Evolutionary conservation across 2,888 invertebrate species (phyloP).

Genomic region (Eumacrocentrus americanus): DNA sequence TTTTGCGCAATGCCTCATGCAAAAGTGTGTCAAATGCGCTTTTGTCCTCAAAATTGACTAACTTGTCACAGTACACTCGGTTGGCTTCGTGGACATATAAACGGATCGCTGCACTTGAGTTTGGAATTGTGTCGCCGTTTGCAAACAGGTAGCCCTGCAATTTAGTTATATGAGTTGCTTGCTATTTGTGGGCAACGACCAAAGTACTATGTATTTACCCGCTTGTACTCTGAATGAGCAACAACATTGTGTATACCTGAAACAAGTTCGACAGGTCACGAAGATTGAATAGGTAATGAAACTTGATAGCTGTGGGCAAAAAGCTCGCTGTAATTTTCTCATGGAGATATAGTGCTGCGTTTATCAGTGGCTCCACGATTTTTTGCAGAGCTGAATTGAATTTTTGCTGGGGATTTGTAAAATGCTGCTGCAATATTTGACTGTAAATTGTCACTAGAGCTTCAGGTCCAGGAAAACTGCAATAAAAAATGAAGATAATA

Average conservation of each 20-base stretch:
- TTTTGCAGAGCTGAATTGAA: slow-evolving; percentile 69
- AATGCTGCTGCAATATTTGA: slow-evolving; percentile 80
- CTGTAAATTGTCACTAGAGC: slow-evolving; percentile 85
- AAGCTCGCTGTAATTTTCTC: slow-evolving; percentile 76
- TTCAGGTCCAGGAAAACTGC: slow-evolving; percentile 82
- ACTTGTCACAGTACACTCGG: slow-evolving; percentile 90
- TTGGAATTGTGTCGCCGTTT: slow-evolving; percentile 76
- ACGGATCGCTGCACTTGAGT: slow-evolving; percentile 74
- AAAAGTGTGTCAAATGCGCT: slow-evolving; percentile 76
- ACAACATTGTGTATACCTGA: slow-evolving; percentile 74
- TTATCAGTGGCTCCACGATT: slow-evolving; percentile 69
- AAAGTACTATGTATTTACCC: not conserved
- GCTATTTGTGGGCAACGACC: not conserved
- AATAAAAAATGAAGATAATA: slow-evolving; percentile 27
- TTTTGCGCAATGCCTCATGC: slow-evolving; percentile 79
- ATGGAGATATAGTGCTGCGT: slow-evolving; percentile 79
- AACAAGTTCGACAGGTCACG: slow-evolving; percentile 93
- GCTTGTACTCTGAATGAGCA: not conserved
- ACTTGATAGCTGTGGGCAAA: slow-evolving; percentile 92
- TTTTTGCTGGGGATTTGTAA: slow-evolving; percentile 70
- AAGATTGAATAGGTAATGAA: slow-evolving; percentile 93
- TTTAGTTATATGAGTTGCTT: slow-evolving; percentile 12
- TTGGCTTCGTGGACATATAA: slow-evolving; percentile 91
- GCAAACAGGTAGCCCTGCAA: slow-evolving; percentile 84
- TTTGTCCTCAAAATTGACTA: slow-evolving; percentile 71